Evolutionary conservation across 2,888 invertebrate genomes (phyloP).

Genomic region (Aspidiotus rigidus): DNA sequence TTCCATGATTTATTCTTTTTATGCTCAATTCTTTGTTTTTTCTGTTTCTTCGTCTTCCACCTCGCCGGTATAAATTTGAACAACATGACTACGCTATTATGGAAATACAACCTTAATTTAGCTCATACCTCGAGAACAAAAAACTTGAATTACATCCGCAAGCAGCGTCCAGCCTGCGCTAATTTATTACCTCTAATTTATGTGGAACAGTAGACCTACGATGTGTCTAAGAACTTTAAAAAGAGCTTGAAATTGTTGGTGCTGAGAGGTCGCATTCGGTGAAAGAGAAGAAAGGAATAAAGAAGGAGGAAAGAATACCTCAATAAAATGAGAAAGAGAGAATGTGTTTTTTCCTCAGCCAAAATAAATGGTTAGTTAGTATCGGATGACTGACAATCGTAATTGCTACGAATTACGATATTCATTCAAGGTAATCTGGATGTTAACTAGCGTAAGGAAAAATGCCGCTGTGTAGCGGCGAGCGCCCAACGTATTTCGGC

Average conservation of each 20-base stretch:
- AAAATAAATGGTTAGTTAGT: too few species aligned
- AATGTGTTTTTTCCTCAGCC: too few species aligned
- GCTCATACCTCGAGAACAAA: not conserved
- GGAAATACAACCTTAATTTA: too few species aligned
- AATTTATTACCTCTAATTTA: conserved; percentile 28
- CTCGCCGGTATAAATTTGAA: too few species aligned
- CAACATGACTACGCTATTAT: too few species aligned
- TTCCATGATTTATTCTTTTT: conserved; percentile 27
- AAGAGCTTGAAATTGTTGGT: conserved; percentile 23
- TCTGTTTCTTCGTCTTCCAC: too few species aligned
- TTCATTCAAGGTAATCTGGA: conserved; percentile 1
- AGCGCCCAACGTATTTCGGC: not conserved
- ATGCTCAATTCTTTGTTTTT: not conserved
- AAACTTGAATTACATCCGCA: conserved; percentile 26
- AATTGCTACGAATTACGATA: not conserved
- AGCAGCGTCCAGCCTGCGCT: conserved; percentile 20
- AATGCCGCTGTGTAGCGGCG: not conserved
- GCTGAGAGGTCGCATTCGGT: not conserved
- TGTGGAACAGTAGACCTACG: conserved; percentile 3
- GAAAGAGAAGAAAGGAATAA: too few species aligned
- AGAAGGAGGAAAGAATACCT: too few species aligned
- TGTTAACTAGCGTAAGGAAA: not conserved
- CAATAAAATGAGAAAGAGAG: too few species aligned
- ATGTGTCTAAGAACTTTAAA: conserved; percentile 22
- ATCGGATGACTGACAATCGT: not conserved